Base-by-base conservation (phyloP, 1,140 invertebrate genomes). In the Tribolium madens region DNA sequence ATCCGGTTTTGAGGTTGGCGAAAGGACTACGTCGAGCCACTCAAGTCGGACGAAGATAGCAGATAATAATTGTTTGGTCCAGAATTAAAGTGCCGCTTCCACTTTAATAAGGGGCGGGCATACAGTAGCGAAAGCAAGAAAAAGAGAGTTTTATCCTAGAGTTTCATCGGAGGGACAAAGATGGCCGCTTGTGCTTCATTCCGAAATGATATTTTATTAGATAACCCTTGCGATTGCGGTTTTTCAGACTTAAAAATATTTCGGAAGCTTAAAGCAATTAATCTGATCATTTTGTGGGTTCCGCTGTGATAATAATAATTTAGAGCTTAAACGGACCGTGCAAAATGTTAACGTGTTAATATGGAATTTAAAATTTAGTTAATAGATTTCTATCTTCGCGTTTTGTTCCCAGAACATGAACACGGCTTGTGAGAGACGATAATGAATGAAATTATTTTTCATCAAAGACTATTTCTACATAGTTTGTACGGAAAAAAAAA, bases 61-160 rank as follows among this genome's bases (percentile, higher is more conserved):
- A 52, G 70, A 50, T 72, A 52, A 52, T 85, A 84, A 85, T 85
- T 84, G 83, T 84, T 84, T 84, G 83, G 82, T 80, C 57, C 57
- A 78, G 83, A 82, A 84, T 84, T 84, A 84, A 84, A 84, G 81
- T 81, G 81, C 81, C 83, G 80, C 81, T 78, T 81, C 79, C 78
- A 84, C 76, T 84, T 84, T 85, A 84, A 85, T 85, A 84, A 84
- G 83, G 83, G 84, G 84, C 84, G 83, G 82, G 70, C 82, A 77
- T 78, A 82, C 83, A 80, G 83, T 85, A 85, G 84, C 84, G 69
- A 73, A 42, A 76, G 26, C 36, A 48, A 70, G 33, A 70, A 42
- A 26, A 17, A 79, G 42, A 31, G 6, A 31, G 48, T 18, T 14
- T 68, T 12, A 68, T 46, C 15, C 53, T 33, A 21, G 18, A 14